Evolutionary conservation across 2,113 vertebrate genomes (phyloP).

Genomic region (Holacanthus passer): DNA sequence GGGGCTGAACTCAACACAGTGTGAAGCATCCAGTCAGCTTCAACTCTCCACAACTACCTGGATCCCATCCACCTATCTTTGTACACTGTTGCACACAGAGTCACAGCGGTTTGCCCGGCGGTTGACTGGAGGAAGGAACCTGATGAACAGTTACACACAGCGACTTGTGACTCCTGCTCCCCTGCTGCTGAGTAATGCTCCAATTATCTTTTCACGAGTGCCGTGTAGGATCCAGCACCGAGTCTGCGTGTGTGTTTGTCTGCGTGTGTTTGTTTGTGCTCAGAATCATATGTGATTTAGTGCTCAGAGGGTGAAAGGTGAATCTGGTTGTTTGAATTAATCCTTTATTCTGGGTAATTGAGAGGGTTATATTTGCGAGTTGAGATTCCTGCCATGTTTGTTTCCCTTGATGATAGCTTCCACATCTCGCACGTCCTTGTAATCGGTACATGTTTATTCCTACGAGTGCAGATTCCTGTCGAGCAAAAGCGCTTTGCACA

Average conservation of each 20-base stretch:
- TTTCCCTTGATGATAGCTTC: conserved; percentile 25
- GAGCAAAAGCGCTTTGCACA: conserved; percentile 2
- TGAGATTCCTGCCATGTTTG: conserved; percentile 44
- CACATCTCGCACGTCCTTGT: conserved; percentile 12
- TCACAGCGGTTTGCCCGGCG: conserved; percentile 56
- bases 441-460: conserved; percentile 32
- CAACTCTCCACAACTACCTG: conserved; percentile 38
- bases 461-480: conserved; percentile 1
- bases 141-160: conserved; percentile 1
- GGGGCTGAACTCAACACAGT: conserved; percentile 68
- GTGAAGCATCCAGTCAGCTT: conserved; percentile 60
- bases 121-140: conserved; percentile 46
- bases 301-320: conserved; percentile 36
- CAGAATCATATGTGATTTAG: conserved; percentile 10
- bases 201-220: conserved; percentile 56
- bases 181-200: conserved; percentile 44
- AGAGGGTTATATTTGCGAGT: conserved; percentile 37
- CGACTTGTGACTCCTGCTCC: conserved; percentile 35
- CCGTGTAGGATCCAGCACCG: background rate
- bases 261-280: conserved; percentile 43
- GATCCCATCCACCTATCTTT: conserved; percentile 55
- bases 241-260: background rate
- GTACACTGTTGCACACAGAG: conserved; percentile 43
- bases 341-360: conserved; percentile 47
- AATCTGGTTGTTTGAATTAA: conserved; percentile 48